Evolutionary conservation across 1,140 invertebrate species (phyloP).

Genomic region (Zaprionus kolodkinae): DNA sequence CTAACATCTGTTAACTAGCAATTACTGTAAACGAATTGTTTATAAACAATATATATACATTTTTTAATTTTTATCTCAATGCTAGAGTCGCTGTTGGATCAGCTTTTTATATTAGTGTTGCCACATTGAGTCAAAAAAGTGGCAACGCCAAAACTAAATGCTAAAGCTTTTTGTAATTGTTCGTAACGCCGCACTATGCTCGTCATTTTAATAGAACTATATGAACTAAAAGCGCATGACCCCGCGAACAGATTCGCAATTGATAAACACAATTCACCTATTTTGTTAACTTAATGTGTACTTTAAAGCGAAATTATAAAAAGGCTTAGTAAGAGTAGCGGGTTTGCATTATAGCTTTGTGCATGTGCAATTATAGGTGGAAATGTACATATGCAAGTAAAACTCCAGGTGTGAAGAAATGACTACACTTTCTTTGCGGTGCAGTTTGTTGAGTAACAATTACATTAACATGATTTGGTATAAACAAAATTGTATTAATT

Average conservation of each 20-base stretch:
- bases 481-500: not conserved
- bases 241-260: conserved; percentile 25
- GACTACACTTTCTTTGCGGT: not conserved
- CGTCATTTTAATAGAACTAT: conserved; percentile 21
- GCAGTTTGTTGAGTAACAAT: conserved; percentile 30
- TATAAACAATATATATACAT: conserved; percentile 53
- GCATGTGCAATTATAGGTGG: conserved; percentile 8
- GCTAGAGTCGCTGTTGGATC: conserved; percentile 31
- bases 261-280: conserved; percentile 31
- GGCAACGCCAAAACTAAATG: conserved; percentile 28
- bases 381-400: conserved; percentile 4
- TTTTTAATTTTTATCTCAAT: conserved; percentile 24
- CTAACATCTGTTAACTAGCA: conserved; percentile 3
- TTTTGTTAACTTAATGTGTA: conserved; percentile 31
- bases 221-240: conserved; percentile 9
- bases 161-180: conserved; percentile 35
- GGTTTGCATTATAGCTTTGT: not conserved
- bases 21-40: conserved; percentile 36
- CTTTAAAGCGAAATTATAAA: conserved; percentile 1
- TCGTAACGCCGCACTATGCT: conserved; percentile 25
- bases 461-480: conserved; percentile 5
- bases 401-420: conserved; percentile 17
- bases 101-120: conserved; percentile 41
- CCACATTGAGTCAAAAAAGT: conserved; percentile 1
- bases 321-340: not conserved